phyloP scores from a whole-genome alignment of 2,797 vertebrate species.

The Melanotaenia parkinsoni region DNA sequence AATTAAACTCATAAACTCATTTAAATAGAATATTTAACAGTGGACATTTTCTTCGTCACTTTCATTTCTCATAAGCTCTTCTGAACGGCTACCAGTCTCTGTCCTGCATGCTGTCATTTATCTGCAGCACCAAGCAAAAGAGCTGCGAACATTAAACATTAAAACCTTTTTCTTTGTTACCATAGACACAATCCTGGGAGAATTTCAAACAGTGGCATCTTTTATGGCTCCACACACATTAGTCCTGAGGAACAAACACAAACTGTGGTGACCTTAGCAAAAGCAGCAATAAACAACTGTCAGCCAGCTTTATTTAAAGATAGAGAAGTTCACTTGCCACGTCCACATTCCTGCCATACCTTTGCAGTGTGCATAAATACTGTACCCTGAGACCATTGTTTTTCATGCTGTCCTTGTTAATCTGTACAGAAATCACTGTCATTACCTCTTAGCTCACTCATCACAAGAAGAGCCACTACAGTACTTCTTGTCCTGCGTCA shows the following conservation, averaged over 20 bases:
- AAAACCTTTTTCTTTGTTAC: slow-evolving; percentile 11
- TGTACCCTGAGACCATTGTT: slow-evolving; percentile 61
- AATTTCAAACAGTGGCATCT: slow-evolving; percentile 52
- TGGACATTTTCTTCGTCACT: not conserved
- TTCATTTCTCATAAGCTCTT: not conserved
- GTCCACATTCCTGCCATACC: slow-evolving; percentile 77
- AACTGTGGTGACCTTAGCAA: slow-evolving; percentile 53
- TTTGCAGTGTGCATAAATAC: slow-evolving; percentile 68
- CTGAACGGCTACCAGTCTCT: not conserved
- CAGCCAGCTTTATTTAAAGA: slow-evolving; percentile 69
- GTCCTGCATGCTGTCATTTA: not conserved
- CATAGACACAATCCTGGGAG: slow-evolving; percentile 31
- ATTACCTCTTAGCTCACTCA: slow-evolving; percentile 60
- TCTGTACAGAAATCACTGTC: slow-evolving; percentile 56
- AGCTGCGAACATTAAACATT: not conserved
- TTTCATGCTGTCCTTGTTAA: slow-evolving; percentile 46
- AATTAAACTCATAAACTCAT: not conserved
- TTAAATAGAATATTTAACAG: not conserved
- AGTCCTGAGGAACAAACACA: slow-evolving; percentile 61
- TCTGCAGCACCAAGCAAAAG: not conserved
- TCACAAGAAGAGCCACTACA: slow-evolving; percentile 43
- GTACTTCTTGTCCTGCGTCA: slow-evolving; percentile 54
- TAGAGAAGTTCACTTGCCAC: slow-evolving; percentile 77
- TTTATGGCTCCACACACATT: slow-evolving; percentile 53
- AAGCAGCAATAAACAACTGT: slow-evolving; percentile 69